Evolutionary conservation across 1,140 invertebrate genomes (phyloP), one percentile per base, ranked within the genome.

Genomic region (Armadillidium nasatum): DNA sequence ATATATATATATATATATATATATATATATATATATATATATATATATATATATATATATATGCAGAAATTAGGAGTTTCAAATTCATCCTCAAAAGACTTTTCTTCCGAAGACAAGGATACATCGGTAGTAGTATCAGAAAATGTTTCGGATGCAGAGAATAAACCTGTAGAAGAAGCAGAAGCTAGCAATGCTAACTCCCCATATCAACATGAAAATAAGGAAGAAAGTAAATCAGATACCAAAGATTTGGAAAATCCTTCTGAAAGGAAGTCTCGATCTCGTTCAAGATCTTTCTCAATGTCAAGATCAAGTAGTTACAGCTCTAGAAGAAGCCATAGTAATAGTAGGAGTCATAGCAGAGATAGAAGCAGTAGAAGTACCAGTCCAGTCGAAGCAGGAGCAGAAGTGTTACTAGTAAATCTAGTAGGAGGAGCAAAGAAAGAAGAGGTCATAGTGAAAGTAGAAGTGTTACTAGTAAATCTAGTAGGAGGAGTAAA

Each of bases 401-500:
- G 23, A 66, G 66, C 23, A 79, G 70, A 23, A 78, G 76, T 77
- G 85, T 50, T 84, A 84, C 69, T 82, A 83, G 79, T 85, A 86
- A 76, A 85, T 84, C 4, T 84, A 84, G 76, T 60, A 19, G 50
- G 19, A 19, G 1, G 7, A 77, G 74, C 44, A 77, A 67, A 15
- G 67, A 60, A 22, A 45, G 44, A 46, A 73, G 72, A 45, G 43
- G 33, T 33, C 33, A 33, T 33, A 33, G 33, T 33, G 67, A 44
- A 66, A 75, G 73, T 44, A 71, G 78, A 22, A 78, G 76, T 77
- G 85, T 50, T 84, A 84, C 69, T 82, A 83, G 79, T 85, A 86
- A 76, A 85, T 84, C 4, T 84, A 84, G 76, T 60, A 19, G 50
- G 19, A 19, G 1, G 7, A 77, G 74, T 54, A 77, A 67, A 15